A percentile compares a stretch with the other conserved stretches of the same genome.
Evolutionary conservation across 2,113 vertebrate genomes (phyloP).

Genomic region (Scomber scombrus): DNA sequence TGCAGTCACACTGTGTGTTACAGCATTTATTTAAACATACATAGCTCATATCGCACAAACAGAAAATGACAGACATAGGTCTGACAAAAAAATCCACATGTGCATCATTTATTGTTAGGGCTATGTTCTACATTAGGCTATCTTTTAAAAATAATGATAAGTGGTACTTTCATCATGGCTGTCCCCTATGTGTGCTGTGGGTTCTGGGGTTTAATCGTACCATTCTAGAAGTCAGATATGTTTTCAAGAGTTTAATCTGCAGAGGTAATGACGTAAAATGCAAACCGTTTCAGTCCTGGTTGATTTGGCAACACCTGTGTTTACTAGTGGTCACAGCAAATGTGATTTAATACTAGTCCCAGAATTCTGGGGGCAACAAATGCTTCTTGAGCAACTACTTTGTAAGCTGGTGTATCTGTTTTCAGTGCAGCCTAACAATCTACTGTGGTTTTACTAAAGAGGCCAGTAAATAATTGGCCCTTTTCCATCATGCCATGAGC

Average conservation of each 20-base stretch:
- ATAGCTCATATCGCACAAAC: too few species aligned
- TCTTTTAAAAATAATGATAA: too few species aligned
- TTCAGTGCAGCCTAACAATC: neutral
- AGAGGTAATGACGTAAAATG: neutral
- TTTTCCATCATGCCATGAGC: too few species aligned
- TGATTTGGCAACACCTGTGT: neutral
- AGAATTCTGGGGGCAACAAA: neutral
- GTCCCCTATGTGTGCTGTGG: neutral
- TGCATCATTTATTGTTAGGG: too few species aligned
- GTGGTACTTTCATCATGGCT: too few species aligned
- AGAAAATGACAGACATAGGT: too few species aligned
- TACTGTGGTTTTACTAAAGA: neutral
- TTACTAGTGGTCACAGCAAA: too few species aligned
- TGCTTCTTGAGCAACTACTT: neutral
- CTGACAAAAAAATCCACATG: too few species aligned
- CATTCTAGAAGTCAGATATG: neutral
- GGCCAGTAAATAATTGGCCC: constrained; percentile 1
- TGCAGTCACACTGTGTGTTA: too few species aligned
- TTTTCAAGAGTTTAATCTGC: neutral
- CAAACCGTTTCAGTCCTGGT: neutral
- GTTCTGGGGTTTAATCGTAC: neutral
- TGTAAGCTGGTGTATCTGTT: neutral
- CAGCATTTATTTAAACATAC: too few species aligned
- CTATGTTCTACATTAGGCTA: too few species aligned
- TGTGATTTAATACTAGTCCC: neutral